These are phyloP conservation scores for Chloroceryle inda DNA, from an alignment of 2,797 vertebrate species.

Conservation along the genomic window DNA sequence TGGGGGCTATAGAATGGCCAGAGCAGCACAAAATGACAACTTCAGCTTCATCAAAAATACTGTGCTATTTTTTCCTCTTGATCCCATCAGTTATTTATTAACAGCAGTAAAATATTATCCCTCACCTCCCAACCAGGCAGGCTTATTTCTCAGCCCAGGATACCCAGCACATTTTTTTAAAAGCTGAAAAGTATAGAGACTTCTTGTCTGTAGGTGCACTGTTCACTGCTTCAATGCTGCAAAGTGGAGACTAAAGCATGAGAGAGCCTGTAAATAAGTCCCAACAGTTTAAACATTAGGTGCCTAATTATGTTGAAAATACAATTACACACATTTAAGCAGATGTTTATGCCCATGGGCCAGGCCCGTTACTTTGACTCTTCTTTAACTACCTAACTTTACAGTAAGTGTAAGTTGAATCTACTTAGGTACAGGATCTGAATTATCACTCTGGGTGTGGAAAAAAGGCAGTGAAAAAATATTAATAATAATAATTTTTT, in stretches of 20 bases:
- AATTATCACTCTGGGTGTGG: not conserved
- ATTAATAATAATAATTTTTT: not conserved
- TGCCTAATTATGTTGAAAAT: conserved; percentile 32
- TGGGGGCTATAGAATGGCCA: rapidly evolving
- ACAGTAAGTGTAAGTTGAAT: not conserved
- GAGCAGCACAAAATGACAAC: not conserved
- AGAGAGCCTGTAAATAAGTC: not conserved
- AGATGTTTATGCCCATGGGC: not conserved
- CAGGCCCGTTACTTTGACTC: conserved; percentile 19
- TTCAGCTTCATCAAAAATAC: not conserved
- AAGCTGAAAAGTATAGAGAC: not conserved
- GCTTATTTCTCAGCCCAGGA: not conserved
- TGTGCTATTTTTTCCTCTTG: not conserved
- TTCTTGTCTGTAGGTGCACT: not conserved
- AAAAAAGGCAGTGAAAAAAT: not conserved
- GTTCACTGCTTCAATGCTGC: not conserved
- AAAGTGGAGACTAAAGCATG: not conserved
- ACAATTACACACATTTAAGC: conserved; percentile 30
- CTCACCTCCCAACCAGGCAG: not conserved
- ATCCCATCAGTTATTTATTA: conserved; percentile 43
- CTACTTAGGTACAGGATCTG: not conserved
- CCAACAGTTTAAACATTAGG: not conserved
- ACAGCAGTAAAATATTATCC: conserved; percentile 27
- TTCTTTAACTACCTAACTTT: not conserved
- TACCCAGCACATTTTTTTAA: not conserved